phyloP scores from a whole-genome alignment of 2,113 vertebrate genomes.

The Ranitomeya imitator region DNA sequence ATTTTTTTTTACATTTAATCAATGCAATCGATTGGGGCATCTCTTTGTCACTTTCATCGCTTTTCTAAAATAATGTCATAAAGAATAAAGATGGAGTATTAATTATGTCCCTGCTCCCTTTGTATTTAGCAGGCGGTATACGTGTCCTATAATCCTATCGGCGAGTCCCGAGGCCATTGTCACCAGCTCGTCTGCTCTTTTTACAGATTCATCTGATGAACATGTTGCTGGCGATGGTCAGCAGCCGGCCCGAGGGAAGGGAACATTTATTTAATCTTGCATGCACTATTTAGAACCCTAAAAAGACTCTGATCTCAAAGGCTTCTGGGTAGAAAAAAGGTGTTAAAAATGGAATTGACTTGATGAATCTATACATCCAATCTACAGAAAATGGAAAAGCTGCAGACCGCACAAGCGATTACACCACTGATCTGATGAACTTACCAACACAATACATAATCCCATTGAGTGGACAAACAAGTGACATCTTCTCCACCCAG shows the following conservation, averaged over 20 bases:
- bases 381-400: too few species aligned
- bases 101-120: slow-evolving; percentile 60
- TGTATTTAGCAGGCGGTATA: slow-evolving; percentile 55
- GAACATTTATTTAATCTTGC: neutral
- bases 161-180: slow-evolving; percentile 45
- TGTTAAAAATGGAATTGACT: too few species aligned
- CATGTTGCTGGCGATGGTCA: neutral
- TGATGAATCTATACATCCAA: too few species aligned
- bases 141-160: slow-evolving; percentile 52
- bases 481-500: too few species aligned
- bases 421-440: too few species aligned
- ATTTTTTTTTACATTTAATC: slow-evolving; percentile 65
- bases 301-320: neutral
- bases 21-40: slow-evolving; percentile 66
- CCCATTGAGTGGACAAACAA: too few species aligned
- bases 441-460: too few species aligned
- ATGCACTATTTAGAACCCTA: neutral
- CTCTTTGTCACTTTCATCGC: slow-evolving; percentile 56
- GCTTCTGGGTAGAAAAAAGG: neutral
- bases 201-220: neutral
- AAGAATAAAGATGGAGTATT: slow-evolving; percentile 60
- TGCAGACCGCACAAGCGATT: too few species aligned
- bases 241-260: neutral
- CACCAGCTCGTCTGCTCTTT: neutral
- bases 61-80: slow-evolving; percentile 61